Evolutionary conservation across 2,113 vertebrate genomes (phyloP).

Genomic region (Tychaedon coryphoeus): DNA sequence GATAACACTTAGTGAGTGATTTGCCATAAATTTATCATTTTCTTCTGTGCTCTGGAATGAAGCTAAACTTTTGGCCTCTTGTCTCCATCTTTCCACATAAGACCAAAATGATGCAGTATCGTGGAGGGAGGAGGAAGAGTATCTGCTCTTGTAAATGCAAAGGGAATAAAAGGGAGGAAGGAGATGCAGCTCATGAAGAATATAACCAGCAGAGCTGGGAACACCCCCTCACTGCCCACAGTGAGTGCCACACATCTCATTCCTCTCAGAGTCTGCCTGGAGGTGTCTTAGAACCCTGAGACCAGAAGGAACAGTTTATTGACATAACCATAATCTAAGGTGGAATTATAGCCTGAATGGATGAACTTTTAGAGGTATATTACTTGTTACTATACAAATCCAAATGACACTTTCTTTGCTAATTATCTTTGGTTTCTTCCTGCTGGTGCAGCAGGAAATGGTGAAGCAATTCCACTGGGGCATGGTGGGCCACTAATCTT

Average conservation of each 20-base stretch:
- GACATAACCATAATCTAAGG: neutral
- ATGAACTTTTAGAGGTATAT: neutral
- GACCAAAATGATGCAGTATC: neutral
- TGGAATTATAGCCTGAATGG: neutral
- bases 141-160: neutral
- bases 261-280: neutral
- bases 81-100: neutral
- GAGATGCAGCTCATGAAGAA: neutral
- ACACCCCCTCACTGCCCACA: slow-evolving; percentile 23
- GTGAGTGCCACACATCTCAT: neutral
- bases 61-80: neutral
- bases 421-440: neutral
- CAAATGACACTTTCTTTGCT: neutral
- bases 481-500: neutral
- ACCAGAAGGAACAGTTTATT: neutral
- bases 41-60: neutral
- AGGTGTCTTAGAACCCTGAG: neutral
- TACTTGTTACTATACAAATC: neutral
- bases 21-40: neutral
- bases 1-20: neutral
- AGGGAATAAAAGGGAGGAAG: neutral
- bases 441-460: neutral
- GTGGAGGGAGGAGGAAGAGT: neutral
- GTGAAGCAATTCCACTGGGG: neutral
- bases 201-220: neutral